phyloP scores from a whole-genome alignment of 2,113 vertebrate species.

The Plestiodon gilberti region DNA sequence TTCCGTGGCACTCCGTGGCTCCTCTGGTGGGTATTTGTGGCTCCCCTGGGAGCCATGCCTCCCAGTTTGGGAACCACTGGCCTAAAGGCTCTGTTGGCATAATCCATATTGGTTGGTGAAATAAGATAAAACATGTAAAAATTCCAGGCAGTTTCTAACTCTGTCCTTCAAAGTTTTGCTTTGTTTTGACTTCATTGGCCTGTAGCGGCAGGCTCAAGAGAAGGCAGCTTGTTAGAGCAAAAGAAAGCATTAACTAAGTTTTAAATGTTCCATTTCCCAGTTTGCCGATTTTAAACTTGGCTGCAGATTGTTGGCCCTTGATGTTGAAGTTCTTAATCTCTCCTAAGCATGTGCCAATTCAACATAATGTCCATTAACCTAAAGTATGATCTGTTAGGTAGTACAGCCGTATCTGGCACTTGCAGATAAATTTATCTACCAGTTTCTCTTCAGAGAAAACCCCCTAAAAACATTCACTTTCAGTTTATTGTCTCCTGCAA shows the following conservation, averaged over 20 bases:
- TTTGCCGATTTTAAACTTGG: constrained; percentile 41
- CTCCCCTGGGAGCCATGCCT: no score
- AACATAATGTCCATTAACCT: constrained; percentile 19
- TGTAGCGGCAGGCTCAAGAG: neutral
- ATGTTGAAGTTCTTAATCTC: constrained; percentile 36
- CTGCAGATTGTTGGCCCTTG: constrained; percentile 27
- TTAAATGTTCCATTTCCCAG: constrained; percentile 30
- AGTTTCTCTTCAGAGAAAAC: neutral
- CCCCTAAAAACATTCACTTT: neutral
- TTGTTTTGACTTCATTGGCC: constrained; percentile 21
- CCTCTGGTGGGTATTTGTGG: no score
- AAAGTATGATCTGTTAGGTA: constrained; percentile 30
- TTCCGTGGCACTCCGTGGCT: no score
- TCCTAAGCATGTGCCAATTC: constrained; percentile 19
- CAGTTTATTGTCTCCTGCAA: neutral
- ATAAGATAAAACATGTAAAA: constrained; percentile 5
- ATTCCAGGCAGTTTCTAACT: neutral
- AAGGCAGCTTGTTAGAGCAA: constrained; percentile 30
- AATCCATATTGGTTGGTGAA: neutral
- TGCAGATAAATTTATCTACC: constrained; percentile 35
- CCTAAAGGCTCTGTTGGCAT: no score
- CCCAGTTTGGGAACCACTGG: no score
- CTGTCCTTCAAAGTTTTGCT: neutral
- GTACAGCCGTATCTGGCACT: constrained; percentile 38
- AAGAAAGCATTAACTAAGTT: constrained; percentile 26